Evolutionary conservation across 2,888 invertebrate species (phyloP), one percentile per base, ranked within the genome.

Genomic region (Drosophila paucipuncta): DNA sequence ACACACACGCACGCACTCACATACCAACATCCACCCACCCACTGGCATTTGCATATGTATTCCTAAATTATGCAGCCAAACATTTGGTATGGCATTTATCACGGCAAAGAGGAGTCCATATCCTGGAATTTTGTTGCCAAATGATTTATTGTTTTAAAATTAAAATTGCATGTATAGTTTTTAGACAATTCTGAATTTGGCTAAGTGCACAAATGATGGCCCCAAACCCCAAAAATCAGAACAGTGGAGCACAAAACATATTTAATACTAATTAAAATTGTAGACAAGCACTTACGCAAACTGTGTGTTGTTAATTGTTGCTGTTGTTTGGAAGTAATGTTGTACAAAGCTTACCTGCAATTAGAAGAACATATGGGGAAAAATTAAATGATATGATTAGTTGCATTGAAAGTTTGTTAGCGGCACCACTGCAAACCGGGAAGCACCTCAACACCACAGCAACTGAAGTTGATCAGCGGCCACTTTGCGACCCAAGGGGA

Each of bases 231-330:
- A 18, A 9, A 30, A 35, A 5, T 5, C 16, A 35, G 2, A 35
- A 4, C 13, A 35, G 35, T 16, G 35, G 5, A 16, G 16, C 16
- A 35, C 35, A 35, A 60, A 65, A 67, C 69, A 78, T 71, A 86
- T 79, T 82, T 78, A 67, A 83, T 81, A 79, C 86, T 83, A 90
- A 88, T 90, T 90, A 85, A 89, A 85, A 85, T 83, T 85, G 76
- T 73, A 83, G 82, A 78, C 76, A 76, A 72, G 76, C 89, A 88
- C 90, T 88, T 88, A 88, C 89, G 76, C 73, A 61, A 75, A 82
- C 63, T 69, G 68, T 68, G 57, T 68, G 5, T 61, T 68, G 57
- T 28, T n/a, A 18, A 57, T 69, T 70, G 62, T 76, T 63, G 39
- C 49, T 61, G 62, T 60, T 70, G 63, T 47, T 47, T 62, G 58